Conservation (phyloP, 1,140 invertebrate species). For the Rhynchophorus ferrugineus region DNA sequence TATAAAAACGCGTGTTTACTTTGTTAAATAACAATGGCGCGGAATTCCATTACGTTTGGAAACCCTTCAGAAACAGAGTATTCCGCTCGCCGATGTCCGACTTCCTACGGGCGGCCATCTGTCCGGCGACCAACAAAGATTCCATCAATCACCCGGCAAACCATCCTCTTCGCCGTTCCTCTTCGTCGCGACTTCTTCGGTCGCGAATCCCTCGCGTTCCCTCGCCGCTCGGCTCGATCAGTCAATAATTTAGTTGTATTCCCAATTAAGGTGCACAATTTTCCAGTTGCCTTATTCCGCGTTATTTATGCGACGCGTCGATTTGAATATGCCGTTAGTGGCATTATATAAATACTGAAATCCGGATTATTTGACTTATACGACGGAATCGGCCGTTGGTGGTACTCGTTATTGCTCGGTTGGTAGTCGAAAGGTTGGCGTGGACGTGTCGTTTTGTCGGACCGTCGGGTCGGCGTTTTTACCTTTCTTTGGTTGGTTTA, state of each 20-base stretch:
- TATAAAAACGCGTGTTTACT: not conserved
- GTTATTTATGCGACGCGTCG: constrained; percentile 8
- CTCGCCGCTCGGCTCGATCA: not conserved
- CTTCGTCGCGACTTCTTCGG: not conserved
- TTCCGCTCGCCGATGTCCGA: not conserved
- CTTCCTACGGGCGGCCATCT: not conserved
- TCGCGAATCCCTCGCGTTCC: not conserved
- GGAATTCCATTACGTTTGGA: not conserved
- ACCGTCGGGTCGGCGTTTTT: no score
- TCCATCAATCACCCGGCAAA: not conserved
- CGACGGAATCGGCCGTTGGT: not conserved
- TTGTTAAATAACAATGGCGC: not conserved
- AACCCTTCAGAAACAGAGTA: not conserved
- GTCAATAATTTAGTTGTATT: constrained; percentile 8
- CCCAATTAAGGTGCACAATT: constrained; percentile 8
- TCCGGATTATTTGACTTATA: not conserved
- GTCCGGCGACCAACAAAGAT: not conserved
- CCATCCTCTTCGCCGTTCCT: not conserved
- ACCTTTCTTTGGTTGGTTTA: no score
- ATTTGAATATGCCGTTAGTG: constrained; percentile 4
- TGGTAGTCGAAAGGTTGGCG: not conserved
- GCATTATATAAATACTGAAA: not conserved
- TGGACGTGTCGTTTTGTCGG: no score
- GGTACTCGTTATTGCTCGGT: not conserved
- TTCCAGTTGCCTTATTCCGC: constrained; percentile 9